Evolutionary conservation across 2,888 invertebrate genomes (phyloP), one percentile per base, ranked within the genome.

Genomic region (Galeruca laticollis): DNA sequence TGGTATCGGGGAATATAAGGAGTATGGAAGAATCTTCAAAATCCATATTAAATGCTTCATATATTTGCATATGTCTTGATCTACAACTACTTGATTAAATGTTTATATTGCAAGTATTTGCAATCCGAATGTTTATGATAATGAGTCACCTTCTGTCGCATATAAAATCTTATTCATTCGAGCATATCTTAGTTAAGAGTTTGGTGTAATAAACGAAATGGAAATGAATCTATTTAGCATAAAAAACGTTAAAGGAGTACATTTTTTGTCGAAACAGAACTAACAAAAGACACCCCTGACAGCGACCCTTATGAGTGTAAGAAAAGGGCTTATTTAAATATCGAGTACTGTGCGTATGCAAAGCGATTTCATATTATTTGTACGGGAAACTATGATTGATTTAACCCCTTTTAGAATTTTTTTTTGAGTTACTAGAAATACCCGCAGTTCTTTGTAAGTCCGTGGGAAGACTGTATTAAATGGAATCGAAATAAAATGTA

Each of bases 241-340:
- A 73, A 64, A 69, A 73, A 73, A 60, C 43, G 43, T 73, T 54
- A 62, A 66, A 73, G 69, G 68, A 71, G 71, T 71, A 69, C 49
- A 63, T 49, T 73, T 73, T 71, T 67, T 62, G 68, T 70, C 66
- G 66, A 70, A 59, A 37, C 59, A 49, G 33, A 15, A 15, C 49
- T 47, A 40, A 72, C 62, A 68, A 72, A 68, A 66, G 73, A 72
- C 71, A 70, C 73, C 73, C 73, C 71, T 70, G 67, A 68, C 70
- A 57, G 73, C 60, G 71, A 73, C 70, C 71, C 70, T 67, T 70
- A 57, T 62, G 57, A 70, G 70, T 59, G 62, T 60, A 71, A 73
- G 71, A 64, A 69, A 72, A 73, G 71, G 73, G 73, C 68, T 70
- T 60, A 73, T 73, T 73, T 71, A 66, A 68, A 73, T 73, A 68